Base-by-base conservation (phyloP, 2,888 invertebrate genomes). In the Orgyia antiqua region DNA sequence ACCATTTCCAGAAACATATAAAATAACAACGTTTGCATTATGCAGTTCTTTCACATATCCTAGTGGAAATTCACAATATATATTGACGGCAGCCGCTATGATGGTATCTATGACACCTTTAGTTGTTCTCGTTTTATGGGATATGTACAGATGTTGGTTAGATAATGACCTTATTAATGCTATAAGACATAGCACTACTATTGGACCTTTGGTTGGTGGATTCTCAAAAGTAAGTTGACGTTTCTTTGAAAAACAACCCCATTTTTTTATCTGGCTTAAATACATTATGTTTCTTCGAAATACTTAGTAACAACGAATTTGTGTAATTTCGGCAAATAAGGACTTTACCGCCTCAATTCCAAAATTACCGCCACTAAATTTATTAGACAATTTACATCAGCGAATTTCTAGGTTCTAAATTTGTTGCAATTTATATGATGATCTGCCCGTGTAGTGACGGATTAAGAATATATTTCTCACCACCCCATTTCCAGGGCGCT, bases 171-270 rank as follows among this genome's bases (percentile, higher is more conserved):
- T 69, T 0, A 45, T 70, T 8, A 76, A 72, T 23, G 52, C 74
- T 0, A 69, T 76, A 20, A 43, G 75, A n/a, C 77, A 77, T 9
- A 63, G 61, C 43, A 78, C 78, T 0, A 52, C 78, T 0, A 8
- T 67, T 0, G 76, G 75, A 0, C 79, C 79, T 0, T 72, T 74
- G 9, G 15, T 68, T 1, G 68, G 51, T 0, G 64, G 61, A 1
- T 56, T 71, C 15, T 39, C 67, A 2, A 79, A 79, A 65, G 79
- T 77, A 27, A 15, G 11, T 17, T 17, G n/a, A n/a, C n/a, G n/a
- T n/a, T n/a, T n/a, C n/a, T 17, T 17, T 5, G 4, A 5, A 4
- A 17, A 20, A n/a, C 20, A n/a, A 20, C n/a, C 3, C 20, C n/a
- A 20, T n/a, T 20, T n/a, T 8, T 20, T n/a, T 20, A 20, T n/a